phyloP scores from a whole-genome alignment of 2,888 invertebrate species.

The Euphydryas editha region DNA sequence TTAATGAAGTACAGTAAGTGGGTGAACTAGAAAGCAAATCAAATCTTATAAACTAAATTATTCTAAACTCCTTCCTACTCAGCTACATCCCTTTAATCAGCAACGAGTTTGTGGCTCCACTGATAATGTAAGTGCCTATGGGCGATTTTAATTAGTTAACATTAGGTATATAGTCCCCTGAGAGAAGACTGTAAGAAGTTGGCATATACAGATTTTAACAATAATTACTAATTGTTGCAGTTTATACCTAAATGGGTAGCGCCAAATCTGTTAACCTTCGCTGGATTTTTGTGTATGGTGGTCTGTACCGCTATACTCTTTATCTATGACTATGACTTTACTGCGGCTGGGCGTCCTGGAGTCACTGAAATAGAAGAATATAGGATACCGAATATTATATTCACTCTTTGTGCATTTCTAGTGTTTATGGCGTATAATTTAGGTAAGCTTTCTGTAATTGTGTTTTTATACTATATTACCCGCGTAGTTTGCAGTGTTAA shows the following conservation, averaged over 20 bases:
- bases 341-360: slow-evolving; percentile 62
- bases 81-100: no score
- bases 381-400: slow-evolving; percentile 92
- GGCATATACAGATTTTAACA: no score
- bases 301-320: slow-evolving; percentile 90
- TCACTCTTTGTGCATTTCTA: slow-evolving; percentile 90
- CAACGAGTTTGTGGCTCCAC: no score
- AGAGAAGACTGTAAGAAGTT: no score
- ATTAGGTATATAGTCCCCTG: no score
- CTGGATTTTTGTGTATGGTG: slow-evolving; percentile 96
- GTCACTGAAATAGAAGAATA: slow-evolving; percentile 51
- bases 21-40: no score
- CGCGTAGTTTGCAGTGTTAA: neutral
- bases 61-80: no score
- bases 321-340: slow-evolving; percentile 92
- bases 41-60: no score
- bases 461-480: neutral
- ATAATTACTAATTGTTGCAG: no score
- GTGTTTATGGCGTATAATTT: slow-evolving; percentile 97
- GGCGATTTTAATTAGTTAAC: no score
- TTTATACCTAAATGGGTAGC: slow-evolving; percentile 96
- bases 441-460: slow-evolving; percentile 87
- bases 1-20: no score
- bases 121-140: no score
- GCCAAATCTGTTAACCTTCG: slow-evolving; percentile 97